phyloP scores from a whole-genome alignment of 2,797 vertebrate genomes.

The Schizopygopsis malacanthus region DNA sequence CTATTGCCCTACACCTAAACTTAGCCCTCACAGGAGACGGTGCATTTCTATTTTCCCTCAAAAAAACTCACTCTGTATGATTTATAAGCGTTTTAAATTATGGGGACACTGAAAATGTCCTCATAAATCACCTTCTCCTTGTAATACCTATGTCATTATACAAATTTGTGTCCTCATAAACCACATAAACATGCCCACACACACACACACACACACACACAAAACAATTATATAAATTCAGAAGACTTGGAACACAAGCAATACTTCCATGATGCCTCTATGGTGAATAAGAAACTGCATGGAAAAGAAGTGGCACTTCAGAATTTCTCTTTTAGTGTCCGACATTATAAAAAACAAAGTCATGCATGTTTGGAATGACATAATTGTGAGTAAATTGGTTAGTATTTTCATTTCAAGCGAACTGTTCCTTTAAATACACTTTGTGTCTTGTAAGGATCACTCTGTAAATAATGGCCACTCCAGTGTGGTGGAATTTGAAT shows the following conservation, averaged over 20 bases:
- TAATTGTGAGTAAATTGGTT: background rate
- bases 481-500: conserved; percentile 35
- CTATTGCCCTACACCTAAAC: too few relatives aligned
- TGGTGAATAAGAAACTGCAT: background rate
- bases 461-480: conserved; percentile 32
- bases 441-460: conserved; percentile 21
- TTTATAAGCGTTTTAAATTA: too few relatives aligned
- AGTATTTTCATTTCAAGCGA: background rate
- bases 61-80: too few relatives aligned
- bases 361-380: background rate
- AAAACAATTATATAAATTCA: background rate
- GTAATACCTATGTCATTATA: too few relatives aligned
- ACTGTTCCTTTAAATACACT: conserved; percentile 10
- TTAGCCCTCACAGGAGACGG: too few relatives aligned
- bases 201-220: too few relatives aligned
- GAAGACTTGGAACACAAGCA: background rate
- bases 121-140: too few relatives aligned
- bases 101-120: too few relatives aligned
- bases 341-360: background rate
- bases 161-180: too few relatives aligned
- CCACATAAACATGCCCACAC: too few relatives aligned
- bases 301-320: background rate
- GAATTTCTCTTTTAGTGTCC: background rate
- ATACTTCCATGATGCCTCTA: background rate
- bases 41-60: too few relatives aligned